Conservation (phyloP, 2,797 vertebrate species). For the Lindbergichthys nudifrons region DNA sequence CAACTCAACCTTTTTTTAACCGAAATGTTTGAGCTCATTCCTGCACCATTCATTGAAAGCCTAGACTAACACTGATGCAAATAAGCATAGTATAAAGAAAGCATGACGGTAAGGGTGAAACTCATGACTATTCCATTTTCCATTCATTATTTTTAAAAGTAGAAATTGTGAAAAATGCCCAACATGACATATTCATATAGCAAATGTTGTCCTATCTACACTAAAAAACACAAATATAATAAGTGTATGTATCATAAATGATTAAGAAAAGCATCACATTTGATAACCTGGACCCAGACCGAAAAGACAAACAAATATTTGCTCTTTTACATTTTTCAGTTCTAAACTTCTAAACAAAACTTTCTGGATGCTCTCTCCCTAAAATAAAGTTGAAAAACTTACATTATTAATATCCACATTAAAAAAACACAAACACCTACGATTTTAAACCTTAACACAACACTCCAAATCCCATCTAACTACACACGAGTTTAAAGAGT, state of each 20-base stretch:
- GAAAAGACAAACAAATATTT: background rate
- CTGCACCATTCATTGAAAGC: background rate
- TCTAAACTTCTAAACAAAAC: background rate
- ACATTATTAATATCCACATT: constrained; percentile 45
- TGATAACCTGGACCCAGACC: background rate
- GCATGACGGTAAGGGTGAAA: background rate
- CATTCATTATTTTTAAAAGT: background rate
- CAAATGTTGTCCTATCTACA: background rate
- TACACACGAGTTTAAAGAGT: constrained; percentile 59
- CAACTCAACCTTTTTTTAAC: no score
- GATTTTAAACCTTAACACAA: constrained; percentile 58
- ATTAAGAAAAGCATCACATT: background rate
- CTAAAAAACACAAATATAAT: constrained; percentile 1
- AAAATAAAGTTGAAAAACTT: constrained; percentile 43
- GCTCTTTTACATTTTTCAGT: background rate
- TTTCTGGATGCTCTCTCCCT: background rate
- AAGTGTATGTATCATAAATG: background rate
- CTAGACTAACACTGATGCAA: background rate
- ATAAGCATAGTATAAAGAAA: background rate
- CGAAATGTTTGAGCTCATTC: no score
- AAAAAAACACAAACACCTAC: constrained; percentile 62
- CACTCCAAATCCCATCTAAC: constrained; percentile 62
- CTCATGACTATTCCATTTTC: background rate
- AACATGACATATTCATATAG: background rate
- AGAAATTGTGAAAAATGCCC: background rate